phyloP scores from a whole-genome alignment of 1,140 invertebrate genomes.

The Drosophila albomicans region DNA sequence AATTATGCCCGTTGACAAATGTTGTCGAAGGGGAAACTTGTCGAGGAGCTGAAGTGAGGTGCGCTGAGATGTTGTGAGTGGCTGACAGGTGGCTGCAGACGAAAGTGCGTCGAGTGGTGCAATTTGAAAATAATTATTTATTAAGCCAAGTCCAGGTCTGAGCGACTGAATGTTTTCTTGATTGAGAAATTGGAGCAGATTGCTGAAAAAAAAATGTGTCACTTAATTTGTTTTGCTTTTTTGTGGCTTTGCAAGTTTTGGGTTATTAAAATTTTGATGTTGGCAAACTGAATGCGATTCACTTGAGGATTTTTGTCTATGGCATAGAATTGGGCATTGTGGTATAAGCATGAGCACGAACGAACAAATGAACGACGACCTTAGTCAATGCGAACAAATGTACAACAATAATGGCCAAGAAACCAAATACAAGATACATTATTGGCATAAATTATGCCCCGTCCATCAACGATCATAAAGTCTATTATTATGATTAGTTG shows the following conservation, averaged over 20 bases:
- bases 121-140: constrained; percentile 67
- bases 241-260: background rate
- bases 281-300: constrained; percentile 6
- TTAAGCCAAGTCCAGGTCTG: constrained; percentile 49
- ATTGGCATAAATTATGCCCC: constrained; percentile 40
- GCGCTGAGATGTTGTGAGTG: constrained; percentile 10
- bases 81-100: constrained; percentile 27
- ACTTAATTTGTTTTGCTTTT: constrained; percentile 52
- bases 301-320: background rate
- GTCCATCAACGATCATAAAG: constrained; percentile 6
- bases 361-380: constrained; percentile 2
- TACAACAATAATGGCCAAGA: constrained; percentile 31
- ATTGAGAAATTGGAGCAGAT: constrained; percentile 55
- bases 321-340: background rate
- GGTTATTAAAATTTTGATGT: constrained; percentile 26
- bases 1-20: constrained; percentile 40
- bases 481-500: constrained; percentile 35
- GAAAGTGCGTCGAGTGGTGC: constrained; percentile 59
- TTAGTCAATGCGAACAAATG: constrained; percentile 13
- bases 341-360: background rate
- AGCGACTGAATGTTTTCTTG: constrained; percentile 45
- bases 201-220: constrained; percentile 48
- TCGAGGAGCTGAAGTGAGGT: background rate
- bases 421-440: constrained; percentile 18
- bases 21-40: background rate